Conservation (phyloP, 2,888 invertebrate genomes). For the Drosophila tripunctata region DNA sequence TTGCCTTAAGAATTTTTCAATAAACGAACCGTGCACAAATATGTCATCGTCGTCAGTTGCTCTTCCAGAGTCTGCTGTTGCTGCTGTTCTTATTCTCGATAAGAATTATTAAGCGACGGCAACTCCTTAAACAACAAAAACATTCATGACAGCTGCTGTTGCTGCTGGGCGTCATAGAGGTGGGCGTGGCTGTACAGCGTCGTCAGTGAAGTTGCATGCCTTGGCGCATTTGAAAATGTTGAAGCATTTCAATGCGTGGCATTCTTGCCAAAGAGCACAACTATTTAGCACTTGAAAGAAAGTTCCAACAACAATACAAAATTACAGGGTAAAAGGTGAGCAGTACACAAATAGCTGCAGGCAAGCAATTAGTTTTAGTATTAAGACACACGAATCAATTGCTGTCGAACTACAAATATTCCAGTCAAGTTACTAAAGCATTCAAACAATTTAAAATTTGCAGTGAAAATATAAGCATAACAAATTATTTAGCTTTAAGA, state of each 20-base stretch:
- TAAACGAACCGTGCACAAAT: slow-evolving; percentile 63
- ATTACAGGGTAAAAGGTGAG: not conserved
- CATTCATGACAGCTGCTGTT: slow-evolving; percentile 6
- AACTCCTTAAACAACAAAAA: not conserved
- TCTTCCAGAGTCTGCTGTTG: slow-evolving; percentile 12
- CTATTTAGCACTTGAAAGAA: slow-evolving; percentile 34
- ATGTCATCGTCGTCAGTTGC: slow-evolving; percentile 28
- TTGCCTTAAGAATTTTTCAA: slow-evolving; percentile 67
- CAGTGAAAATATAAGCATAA: too few species aligned
- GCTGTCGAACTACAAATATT: not conserved
- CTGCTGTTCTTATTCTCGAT: slow-evolving; percentile 15
- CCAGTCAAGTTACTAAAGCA: not conserved
- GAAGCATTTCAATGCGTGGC: slow-evolving; percentile 47
- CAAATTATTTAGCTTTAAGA: too few species aligned
- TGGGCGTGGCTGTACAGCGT: slow-evolving; percentile 24
- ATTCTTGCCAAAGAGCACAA: slow-evolving; percentile 35
- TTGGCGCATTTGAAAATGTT: slow-evolving; percentile 49
- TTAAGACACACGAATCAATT: slow-evolving; percentile 13
- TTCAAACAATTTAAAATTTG: not conserved
- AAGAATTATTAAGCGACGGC: slow-evolving; percentile 58
- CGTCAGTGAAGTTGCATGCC: slow-evolving; percentile 6
- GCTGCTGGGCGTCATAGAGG: not conserved
- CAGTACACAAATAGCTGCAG: slow-evolving; percentile 12
- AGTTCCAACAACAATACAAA: not conserved
- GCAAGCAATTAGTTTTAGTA: slow-evolving; percentile 44